Percentiles rank a stretch among this genome's conserved stretches.
phyloP scores from a whole-genome alignment of 2,113 vertebrate genomes.

The Campylomormyrus tamandua region DNA sequence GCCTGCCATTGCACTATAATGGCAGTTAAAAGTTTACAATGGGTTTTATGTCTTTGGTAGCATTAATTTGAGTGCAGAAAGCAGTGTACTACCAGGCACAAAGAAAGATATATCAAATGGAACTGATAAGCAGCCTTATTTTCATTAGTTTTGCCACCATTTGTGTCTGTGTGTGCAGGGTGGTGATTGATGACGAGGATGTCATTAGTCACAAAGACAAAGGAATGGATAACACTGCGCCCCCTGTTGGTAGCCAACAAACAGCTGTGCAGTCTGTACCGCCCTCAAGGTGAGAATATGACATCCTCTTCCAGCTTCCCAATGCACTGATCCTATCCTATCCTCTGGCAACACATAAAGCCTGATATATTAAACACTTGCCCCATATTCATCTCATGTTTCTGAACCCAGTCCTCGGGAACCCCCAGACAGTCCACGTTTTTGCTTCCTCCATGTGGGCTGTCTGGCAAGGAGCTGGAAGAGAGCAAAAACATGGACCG shows the following conservation, averaged over 20 bases:
- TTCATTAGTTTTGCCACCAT: neutral
- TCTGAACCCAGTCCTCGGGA: neutral
- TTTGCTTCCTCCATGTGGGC: neutral
- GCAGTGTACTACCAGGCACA: neutral
- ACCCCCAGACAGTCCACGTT: neutral
- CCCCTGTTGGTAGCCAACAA: neutral
- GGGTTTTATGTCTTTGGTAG: neutral
- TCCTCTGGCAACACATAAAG: neutral
- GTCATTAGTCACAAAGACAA: constrained; percentile 19
- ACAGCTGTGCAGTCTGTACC: neutral
- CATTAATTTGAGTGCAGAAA: neutral
- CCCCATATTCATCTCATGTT: neutral
- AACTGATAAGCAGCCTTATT: neutral
- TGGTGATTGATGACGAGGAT: constrained; percentile 54
- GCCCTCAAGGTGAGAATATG: neutral
- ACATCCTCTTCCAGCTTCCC: neutral
- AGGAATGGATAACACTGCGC: neutral
- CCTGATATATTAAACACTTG: neutral
- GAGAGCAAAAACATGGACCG: neutral
- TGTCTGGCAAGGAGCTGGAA: neutral
- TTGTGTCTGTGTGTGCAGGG: constrained; percentile 42
- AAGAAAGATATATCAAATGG: neutral
- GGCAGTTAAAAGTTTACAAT: neutral
- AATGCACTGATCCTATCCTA: neutral
- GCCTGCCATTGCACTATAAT: neutral